Evolutionary conservation across 2,113 vertebrate genomes (phyloP), one percentile per base, ranked within the genome.

Genomic region (Xiphias gladius): DNA sequence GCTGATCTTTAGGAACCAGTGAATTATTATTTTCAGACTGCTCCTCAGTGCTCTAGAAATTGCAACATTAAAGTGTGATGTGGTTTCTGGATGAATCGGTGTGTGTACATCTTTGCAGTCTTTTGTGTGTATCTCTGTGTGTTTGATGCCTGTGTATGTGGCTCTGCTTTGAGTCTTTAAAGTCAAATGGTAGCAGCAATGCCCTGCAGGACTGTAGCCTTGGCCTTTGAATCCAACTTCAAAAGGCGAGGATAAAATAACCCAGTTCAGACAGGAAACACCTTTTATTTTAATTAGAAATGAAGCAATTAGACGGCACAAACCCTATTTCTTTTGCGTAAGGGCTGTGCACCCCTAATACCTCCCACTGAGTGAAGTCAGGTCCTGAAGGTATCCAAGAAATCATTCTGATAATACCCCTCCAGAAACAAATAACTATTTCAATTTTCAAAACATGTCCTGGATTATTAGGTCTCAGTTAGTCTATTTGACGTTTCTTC

Each of bases 271-370:
- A 87, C 73, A 87, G 78, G 76, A 93, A 90, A 77, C 80, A 83
- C 70, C 78, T 92, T 94, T 92, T 89, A 87, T 91, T 86, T 90
- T 88, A 93, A 94, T 94, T 94, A 93, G 75, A 94, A 94, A 89
- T 77, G 54, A 90, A 88, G 88, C 85, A 93, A 89, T 94, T 89
- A 94, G 80, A 91, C 37, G 50, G 79, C 41, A 71, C 54, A 83
- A 58, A 71, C 63, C 22, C 8, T 73, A 43, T 57, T 80, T 26
- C 54, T 66, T 76, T 81, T 80, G 82, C 43, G 37, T 87, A 72
- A 68, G 54, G n/a, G 30, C 69, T 74, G 54, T 39, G 28, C 58
- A 84, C 39, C 52, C 54, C 8, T 59, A 43, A 54, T 64, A 78
- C 76, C 82, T 73, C 87, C 87, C 67, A 86, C 83, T 83, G 58